Evolutionary conservation across 2,888 invertebrate species (phyloP), one percentile per base, ranked within the genome.

Genomic region (Cantharis rufa): DNA sequence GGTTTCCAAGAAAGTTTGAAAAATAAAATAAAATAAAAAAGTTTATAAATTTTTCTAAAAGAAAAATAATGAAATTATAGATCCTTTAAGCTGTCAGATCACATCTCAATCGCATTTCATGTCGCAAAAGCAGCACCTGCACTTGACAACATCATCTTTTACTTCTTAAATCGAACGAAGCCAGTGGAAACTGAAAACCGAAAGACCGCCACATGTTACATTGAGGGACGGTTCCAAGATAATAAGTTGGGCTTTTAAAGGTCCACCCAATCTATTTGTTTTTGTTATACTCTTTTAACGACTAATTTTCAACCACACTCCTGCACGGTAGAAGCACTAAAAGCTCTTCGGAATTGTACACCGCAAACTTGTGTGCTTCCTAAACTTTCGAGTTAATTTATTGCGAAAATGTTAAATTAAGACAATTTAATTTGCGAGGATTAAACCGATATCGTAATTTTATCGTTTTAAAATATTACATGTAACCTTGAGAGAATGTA

Each of bases 131-230:
- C 83, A 81, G 80, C 85, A 84, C 84, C 84, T 85, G 85, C 81
- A 81, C 80, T 81, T 85, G 85, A 85, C 85, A 85, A 82, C 84
- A 83, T 84, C 84, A 85, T 85, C 84, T 83, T 84, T 84, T 82
- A 82, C 82, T 81, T 81, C 83, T 82, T 81, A 81, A 83, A 83
- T 82, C 83, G 82, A 82, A 82, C 80, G 71, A 70, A 77, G 79
- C 78, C 74, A 79, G 76, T 80, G 78, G 78, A 77, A 81, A 78
- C 79, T 75, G 73, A 78, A 75, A 71, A 80, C 81, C 80, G 78
- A 80, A 79, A 76, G 80, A 68, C 80, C 75, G 82, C 82, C 81
- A 80, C 81, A 81, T 81, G 81, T 78, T 81, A 81, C 81, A 69
- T 70, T 76, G 78, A 74, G 72, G 73, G 68, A 62, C 73, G 28